A percentile compares a stretch with the other conserved stretches of the same genome.
Evolutionary conservation across 92 coral and sea anemone species (phyloP).

Genomic region (Meandrina meandrites): DNA sequence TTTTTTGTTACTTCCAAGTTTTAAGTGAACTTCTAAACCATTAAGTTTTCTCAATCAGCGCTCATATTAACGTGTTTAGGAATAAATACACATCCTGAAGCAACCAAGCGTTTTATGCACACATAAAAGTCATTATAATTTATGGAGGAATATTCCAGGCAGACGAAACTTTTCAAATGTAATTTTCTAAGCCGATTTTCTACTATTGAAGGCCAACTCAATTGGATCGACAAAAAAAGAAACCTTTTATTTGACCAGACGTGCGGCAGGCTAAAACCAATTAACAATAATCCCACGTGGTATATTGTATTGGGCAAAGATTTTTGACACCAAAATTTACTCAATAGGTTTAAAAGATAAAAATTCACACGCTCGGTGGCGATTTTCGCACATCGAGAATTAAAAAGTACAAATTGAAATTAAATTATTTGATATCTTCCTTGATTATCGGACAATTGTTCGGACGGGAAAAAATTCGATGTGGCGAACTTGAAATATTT

Average conservation of each 20-base stretch:
- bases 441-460: background rate
- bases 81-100: conserved; percentile 14
- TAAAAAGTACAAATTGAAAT: background rate
- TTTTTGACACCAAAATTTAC: conserved; percentile 13
- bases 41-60: conserved; percentile 33
- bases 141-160: background rate
- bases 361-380: conserved; percentile 22
- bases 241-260: conserved; percentile 28
- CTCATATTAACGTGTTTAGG: conserved; percentile 19
- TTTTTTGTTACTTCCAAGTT: conserved; percentile 28
- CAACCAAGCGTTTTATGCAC: conserved; percentile 35
- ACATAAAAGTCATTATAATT: background rate
- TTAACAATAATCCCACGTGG: conserved; percentile 44
- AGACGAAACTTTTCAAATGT: conserved; percentile 11
- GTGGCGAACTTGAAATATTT: background rate
- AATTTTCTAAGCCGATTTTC: conserved; percentile 13
- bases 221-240: conserved; percentile 14
- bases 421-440: conserved; percentile 3
- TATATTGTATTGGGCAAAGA: conserved; percentile 40
- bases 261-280: background rate
- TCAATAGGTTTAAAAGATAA: conserved; percentile 21
- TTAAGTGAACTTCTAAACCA: conserved; percentile 47
- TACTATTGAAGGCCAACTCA: conserved; percentile 9
- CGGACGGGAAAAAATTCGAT: background rate
- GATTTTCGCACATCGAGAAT: conserved; percentile 6